Evolutionary conservation across 2,797 vertebrate genomes (phyloP).

Genomic region (Micropoecilia bifurca): DNA sequence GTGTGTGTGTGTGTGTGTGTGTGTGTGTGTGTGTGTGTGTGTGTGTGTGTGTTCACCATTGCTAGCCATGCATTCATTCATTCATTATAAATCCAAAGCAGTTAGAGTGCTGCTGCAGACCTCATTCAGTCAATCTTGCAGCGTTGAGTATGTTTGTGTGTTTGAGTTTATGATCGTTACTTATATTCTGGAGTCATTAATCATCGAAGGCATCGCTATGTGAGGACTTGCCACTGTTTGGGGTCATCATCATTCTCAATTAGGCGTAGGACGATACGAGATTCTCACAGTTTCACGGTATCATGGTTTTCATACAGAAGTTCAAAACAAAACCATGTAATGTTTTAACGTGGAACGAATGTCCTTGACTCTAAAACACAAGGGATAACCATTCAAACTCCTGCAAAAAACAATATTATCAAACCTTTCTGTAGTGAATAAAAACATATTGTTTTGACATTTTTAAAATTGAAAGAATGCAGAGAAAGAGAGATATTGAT

Average conservation of each 20-base stretch:
- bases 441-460: neutral
- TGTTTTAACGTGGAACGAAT: neutral
- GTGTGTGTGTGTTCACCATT: slow-evolving; percentile 35
- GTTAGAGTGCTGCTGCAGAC: slow-evolving; percentile 54
- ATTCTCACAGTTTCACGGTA: neutral
- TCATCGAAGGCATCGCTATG: neutral
- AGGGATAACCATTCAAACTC: neutral
- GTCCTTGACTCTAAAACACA: neutral
- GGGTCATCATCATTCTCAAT: neutral
- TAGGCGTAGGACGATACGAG: neutral
- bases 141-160: slow-evolving; percentile 25
- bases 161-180: neutral
- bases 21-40: slow-evolving; percentile 54
- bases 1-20: slow-evolving; percentile 59
- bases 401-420: neutral
- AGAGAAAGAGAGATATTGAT: neutral
- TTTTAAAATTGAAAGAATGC: neutral
- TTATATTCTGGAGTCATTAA: slow-evolving; percentile 4
- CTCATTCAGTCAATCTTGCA: slow-evolving; percentile 53
- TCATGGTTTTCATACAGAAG: neutral
- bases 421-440: neutral
- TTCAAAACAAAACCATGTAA: neutral
- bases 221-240: neutral
- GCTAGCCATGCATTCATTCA: slow-evolving; percentile 65
- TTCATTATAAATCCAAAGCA: slow-evolving; percentile 61